Evolutionary conservation across 2,113 vertebrate genomes (phyloP).

Genomic region (Brienomyrus longianalis): DNA sequence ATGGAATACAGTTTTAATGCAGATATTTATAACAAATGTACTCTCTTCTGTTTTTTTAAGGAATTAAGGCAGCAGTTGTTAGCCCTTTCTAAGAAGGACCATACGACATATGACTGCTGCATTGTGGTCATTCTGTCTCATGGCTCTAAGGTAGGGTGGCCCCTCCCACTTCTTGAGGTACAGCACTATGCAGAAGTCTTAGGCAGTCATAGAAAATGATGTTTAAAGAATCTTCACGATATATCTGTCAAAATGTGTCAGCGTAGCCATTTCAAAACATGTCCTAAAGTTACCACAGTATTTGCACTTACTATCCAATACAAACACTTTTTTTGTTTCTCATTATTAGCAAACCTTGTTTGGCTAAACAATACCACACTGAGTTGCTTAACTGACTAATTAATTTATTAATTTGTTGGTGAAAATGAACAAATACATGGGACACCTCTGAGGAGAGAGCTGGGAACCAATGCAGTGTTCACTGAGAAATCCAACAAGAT

Average conservation of each 20-base stretch:
- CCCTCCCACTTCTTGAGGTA: background rate
- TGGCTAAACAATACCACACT: background rate
- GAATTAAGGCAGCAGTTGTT: slow-evolving; percentile 63
- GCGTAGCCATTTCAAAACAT: background rate
- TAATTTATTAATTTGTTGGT: background rate
- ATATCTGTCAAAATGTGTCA: background rate
- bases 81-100: slow-evolving; percentile 63
- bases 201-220: background rate
- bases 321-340: background rate
- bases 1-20: slow-evolving; percentile 6
- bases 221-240: background rate
- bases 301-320: background rate
- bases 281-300: background rate
- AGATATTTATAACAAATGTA: background rate
- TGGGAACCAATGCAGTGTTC: too few relatives aligned
- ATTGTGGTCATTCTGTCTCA: slow-evolving; percentile 88
- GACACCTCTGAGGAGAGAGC: background rate
- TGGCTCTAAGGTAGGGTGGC: slow-evolving; percentile 75
- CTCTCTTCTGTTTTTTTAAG: slow-evolving; percentile 47
- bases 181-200: background rate
- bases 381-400: background rate
- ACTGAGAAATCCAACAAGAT: too few relatives aligned
- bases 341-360: background rate
- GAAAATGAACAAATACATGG: background rate
- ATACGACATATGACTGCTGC: slow-evolving; percentile 74